Percentiles rank a stretch among this genome's conserved stretches.
phyloP scores from a whole-genome alignment of 2,888 invertebrate species.

The Pyrochroa serraticornis region DNA sequence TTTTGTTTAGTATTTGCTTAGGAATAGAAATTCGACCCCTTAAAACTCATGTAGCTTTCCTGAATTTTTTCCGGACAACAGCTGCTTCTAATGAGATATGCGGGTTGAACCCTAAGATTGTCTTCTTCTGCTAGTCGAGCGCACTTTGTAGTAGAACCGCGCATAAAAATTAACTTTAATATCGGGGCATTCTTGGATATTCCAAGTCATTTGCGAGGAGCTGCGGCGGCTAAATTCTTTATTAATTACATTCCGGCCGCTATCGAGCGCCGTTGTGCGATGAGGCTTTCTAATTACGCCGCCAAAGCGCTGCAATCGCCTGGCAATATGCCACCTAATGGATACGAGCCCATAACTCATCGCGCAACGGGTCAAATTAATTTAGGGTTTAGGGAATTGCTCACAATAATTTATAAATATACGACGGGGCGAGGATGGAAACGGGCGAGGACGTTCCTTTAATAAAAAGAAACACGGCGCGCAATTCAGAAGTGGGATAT shows the following conservation, averaged over 20 bases:
- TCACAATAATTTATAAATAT: slow-evolving; percentile 37
- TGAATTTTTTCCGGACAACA: no score
- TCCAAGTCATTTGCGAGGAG: slow-evolving; percentile 32
- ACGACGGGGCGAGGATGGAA: slow-evolving; percentile 10
- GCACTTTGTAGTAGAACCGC: neutral
- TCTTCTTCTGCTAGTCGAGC: no score
- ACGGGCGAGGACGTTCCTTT: slow-evolving; percentile 11
- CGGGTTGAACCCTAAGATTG: no score
- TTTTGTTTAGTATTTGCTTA: no score
- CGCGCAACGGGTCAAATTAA: slow-evolving; percentile 55
- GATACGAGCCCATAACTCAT: slow-evolving; percentile 55
- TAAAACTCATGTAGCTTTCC: no score
- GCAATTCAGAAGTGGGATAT: slow-evolving; percentile 17
- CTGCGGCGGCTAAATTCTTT: slow-evolving; percentile 53
- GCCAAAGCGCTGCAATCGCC: slow-evolving; percentile 53
- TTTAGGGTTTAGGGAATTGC: slow-evolving; percentile 49
- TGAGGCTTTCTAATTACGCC: slow-evolving; percentile 53
- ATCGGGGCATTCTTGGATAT: slow-evolving; percentile 35
- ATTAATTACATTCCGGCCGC: slow-evolving; percentile 54
- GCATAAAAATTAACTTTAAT: slow-evolving; percentile 44
- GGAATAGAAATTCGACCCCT: no score
- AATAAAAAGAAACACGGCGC: slow-evolving; percentile 24
- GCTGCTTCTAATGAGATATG: no score
- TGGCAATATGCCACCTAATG: slow-evolving; percentile 57
- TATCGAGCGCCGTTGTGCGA: slow-evolving; percentile 41